Evolutionary conservation across 2,797 vertebrate species (phyloP).

Genomic region (Channa striata): DNA sequence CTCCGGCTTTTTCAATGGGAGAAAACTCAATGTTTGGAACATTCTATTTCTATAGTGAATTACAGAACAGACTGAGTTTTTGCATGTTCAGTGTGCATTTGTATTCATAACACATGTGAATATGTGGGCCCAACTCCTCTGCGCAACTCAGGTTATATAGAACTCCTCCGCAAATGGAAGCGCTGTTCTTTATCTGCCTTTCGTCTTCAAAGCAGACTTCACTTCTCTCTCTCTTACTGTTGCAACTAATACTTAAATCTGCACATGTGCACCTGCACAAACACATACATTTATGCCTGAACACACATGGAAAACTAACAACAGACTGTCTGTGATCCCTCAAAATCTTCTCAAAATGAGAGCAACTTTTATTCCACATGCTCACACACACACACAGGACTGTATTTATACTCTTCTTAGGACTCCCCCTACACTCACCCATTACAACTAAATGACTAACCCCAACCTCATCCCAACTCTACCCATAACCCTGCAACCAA

Average conservation of each 20-base stretch:
- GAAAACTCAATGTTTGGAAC: constrained; percentile 2
- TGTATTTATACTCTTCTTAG: too few species aligned
- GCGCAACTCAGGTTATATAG: constrained; percentile 28
- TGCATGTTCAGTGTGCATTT: constrained; percentile 9
- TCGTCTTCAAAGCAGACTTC: constrained; percentile 59
- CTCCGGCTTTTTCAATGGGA: constrained; percentile 13
- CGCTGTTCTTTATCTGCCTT: constrained; percentile 47
- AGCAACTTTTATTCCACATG: constrained; percentile 43
- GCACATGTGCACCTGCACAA: neutral
- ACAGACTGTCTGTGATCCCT: constrained; percentile 61
- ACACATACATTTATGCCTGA: constrained; percentile 17
- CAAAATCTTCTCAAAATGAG: constrained; percentile 67
- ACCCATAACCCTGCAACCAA: too few species aligned
- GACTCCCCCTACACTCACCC: too few species aligned
- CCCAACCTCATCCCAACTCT: too few species aligned
- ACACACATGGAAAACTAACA: constrained; percentile 63
- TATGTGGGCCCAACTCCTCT: constrained; percentile 5
- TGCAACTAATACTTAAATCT: constrained; percentile 40
- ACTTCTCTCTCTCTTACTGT: constrained; percentile 25
- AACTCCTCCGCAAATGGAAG: constrained; percentile 38
- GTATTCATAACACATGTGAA: constrained; percentile 24
- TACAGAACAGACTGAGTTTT: constrained; percentile 18
- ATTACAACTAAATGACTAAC: too few species aligned
- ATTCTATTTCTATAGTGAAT: constrained; percentile 28
- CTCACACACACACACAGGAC: constrained; percentile 9